Percentiles rank a stretch among this genome's conserved stretches.
These are phyloP conservation scores for Rhogogaster chlorosoma DNA, from an alignment of 2,888 invertebrate species.

Conservation along the genomic window DNA sequence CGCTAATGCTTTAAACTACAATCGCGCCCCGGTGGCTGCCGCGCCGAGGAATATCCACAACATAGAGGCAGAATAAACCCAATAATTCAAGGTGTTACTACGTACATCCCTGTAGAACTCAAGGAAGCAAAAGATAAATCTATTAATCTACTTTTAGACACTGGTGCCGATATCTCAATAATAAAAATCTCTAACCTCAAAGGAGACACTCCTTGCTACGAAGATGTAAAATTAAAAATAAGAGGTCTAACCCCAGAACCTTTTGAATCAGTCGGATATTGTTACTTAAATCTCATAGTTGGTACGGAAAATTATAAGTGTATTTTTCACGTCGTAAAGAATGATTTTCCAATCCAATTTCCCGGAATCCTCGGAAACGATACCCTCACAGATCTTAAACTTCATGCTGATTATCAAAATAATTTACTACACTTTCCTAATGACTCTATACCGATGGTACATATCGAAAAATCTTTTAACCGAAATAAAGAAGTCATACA, in stretches of 20 bases:
- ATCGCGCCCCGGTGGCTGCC: no score
- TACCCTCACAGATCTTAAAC: slow-evolving; percentile 26
- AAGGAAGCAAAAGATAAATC: background rate
- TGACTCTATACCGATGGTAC: slow-evolving; percentile 9
- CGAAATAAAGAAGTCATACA: background rate
- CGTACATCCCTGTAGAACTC: slow-evolving; percentile 9
- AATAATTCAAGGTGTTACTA: no score
- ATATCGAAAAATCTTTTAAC: background rate
- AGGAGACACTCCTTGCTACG: slow-evolving; percentile 28
- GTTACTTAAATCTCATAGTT: slow-evolving; percentile 21
- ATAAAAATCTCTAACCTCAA: slow-evolving; percentile 48
- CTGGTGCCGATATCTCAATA: slow-evolving; percentile 43
- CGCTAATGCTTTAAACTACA: no score
- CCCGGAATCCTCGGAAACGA: slow-evolving; percentile 51
- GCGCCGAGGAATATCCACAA: no score
- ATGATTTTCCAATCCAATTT: slow-evolving; percentile 42
- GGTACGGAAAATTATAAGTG: background rate
- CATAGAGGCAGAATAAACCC: no score
- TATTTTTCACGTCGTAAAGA: slow-evolving; percentile 52
- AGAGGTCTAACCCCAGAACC: slow-evolving; percentile 44
- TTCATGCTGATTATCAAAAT: slow-evolving; percentile 39
- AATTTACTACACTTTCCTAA: slow-evolving; percentile 3
- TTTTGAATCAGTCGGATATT: slow-evolving; percentile 46
- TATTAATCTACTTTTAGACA: slow-evolving; percentile 33
- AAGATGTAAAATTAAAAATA: slow-evolving; percentile 50